A percentile compares a stretch with the other conserved stretches of the same genome.
Evolutionary conservation across 1,140 invertebrate genomes (phyloP).

Genomic region (Lasioglossum albipes): DNA sequence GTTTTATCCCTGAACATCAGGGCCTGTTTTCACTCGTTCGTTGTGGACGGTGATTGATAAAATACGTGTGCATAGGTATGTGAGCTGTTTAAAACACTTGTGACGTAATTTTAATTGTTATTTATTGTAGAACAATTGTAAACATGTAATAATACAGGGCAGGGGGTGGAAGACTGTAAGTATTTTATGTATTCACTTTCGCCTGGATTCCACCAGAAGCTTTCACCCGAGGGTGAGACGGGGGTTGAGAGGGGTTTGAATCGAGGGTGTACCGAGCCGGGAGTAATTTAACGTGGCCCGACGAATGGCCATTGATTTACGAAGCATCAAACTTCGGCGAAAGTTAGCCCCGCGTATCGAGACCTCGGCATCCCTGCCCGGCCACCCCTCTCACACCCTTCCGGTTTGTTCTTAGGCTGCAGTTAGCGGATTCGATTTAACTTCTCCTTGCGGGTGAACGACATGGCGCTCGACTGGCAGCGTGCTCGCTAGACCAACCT

Average conservation of each 20-base stretch:
- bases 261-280: conserved; percentile 40
- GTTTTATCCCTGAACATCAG: too few relatives aligned
- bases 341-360: conserved; percentile 67
- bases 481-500: conserved; percentile 23
- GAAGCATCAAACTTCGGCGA: conserved; percentile 65
- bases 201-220: conserved; percentile 16
- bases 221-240: background rate
- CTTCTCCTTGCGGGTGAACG: conserved; percentile 64
- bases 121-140: too few relatives aligned
- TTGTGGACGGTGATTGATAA: too few relatives aligned
- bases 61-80: too few relatives aligned
- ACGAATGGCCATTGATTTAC: conserved; percentile 73
- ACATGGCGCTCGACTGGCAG: conserved; percentile 54
- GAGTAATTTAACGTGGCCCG: conserved; percentile 68
- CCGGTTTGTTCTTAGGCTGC: conserved; percentile 69
- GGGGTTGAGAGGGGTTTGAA: too few relatives aligned
- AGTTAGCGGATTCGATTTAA: conserved; percentile 76
- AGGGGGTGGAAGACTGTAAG: too few relatives aligned
- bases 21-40: too few relatives aligned
- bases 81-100: too few relatives aligned
- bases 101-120: too few relatives aligned
- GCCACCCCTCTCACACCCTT: conserved; percentile 31
- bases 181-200: background rate
- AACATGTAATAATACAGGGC: too few relatives aligned
- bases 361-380: conserved; percentile 23